phyloP scores from a whole-genome alignment of 2,797 vertebrate genomes.

The Leptodactylus fallax region DNA sequence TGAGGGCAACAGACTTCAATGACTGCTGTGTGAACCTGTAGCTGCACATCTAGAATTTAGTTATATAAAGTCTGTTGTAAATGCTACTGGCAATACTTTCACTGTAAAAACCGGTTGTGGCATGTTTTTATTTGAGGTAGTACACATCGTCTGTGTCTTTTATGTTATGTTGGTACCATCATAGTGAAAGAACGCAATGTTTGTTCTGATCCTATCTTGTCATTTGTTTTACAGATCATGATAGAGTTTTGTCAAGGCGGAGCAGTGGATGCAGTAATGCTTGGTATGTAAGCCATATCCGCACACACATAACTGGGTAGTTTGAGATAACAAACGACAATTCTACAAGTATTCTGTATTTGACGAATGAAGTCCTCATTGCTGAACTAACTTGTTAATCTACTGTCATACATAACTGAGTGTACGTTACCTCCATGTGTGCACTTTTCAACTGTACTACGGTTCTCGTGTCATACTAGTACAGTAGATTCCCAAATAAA shows the following conservation, averaged over 20 bases:
- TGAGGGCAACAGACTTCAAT: too few relatives aligned
- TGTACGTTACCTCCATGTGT: not conserved
- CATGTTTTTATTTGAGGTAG: not conserved
- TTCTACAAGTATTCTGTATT: not conserved
- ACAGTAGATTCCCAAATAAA: not conserved
- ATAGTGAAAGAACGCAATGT: not conserved
- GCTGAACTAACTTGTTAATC: not conserved
- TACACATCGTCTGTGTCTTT: not conserved
- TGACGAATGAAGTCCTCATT: not conserved
- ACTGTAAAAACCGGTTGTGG: not conserved
- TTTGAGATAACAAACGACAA: not conserved
- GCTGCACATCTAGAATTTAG: not conserved
- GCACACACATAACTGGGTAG: not conserved
- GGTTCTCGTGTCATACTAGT: not conserved
- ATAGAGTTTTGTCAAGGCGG: slow-evolving; percentile 97
- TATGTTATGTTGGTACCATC: not conserved
- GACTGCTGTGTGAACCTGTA: too few relatives aligned
- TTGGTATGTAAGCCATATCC: slow-evolving; percentile 80
- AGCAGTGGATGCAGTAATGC: slow-evolving; percentile 94
- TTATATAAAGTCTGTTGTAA: not conserved
- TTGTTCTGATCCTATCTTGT: not conserved
- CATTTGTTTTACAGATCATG: slow-evolving; percentile 87
- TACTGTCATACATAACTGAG: not conserved
- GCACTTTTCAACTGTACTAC: not conserved
- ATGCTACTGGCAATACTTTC: not conserved